Percentiles rank a stretch among this genome's conserved stretches.
Conservation (phyloP, 2,797 vertebrate species). For the Bovichtus diacanthus region DNA sequence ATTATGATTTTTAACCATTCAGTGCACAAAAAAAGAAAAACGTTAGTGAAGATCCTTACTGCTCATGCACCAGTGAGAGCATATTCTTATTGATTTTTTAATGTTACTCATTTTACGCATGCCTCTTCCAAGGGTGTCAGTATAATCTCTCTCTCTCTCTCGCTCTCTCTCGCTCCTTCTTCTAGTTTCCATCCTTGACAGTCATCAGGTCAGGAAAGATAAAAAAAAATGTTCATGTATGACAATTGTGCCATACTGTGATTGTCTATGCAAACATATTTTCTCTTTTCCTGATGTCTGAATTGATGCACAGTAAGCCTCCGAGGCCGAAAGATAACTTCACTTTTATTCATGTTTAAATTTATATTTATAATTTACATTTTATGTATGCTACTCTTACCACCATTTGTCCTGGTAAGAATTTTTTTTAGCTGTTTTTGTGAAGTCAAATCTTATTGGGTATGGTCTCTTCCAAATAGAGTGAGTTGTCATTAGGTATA, state of each 20-base stretch:
- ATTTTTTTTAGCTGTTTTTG: neutral
- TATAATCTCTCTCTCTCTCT: neutral
- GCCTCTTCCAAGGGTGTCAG: conserved; percentile 15
- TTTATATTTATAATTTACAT: neutral
- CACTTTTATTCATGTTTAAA: neutral
- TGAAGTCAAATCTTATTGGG: neutral
- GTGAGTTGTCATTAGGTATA: neutral
- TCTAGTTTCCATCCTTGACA: neutral
- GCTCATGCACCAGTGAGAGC: neutral
- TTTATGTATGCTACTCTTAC: neutral
- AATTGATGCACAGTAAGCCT: neutral
- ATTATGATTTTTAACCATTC: neutral
- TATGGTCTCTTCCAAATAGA: conserved; percentile 20
- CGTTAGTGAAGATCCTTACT: neutral
- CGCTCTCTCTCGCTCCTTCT: too few relatives aligned
- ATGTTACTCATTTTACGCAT: conserved; percentile 24
- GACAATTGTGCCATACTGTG: neutral
- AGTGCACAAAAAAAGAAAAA: neutral
- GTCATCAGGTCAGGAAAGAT: too few relatives aligned
- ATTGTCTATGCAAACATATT: neutral
- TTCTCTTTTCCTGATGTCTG: neutral
- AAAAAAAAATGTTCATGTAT: neutral
- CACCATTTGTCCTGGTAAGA: neutral
- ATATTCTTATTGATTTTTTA: neutral
- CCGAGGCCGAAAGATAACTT: neutral